phyloP scores from a whole-genome alignment of 2,113 vertebrate genomes.

The Hyperopisus bebe region DNA sequence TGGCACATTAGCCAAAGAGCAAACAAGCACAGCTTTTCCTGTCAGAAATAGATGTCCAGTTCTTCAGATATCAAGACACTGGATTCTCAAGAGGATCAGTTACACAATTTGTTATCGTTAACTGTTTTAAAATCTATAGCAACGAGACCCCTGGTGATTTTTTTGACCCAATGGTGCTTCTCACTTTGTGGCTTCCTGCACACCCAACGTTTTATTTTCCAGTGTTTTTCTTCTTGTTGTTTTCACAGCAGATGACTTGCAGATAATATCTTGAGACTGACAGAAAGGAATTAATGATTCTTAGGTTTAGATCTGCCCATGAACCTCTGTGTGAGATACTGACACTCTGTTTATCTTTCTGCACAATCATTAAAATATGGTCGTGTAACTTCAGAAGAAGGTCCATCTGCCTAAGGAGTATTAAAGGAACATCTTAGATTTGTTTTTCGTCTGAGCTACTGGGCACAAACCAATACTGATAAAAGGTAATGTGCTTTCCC shows the following conservation, averaged over 20 bases:
- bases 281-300: neutral
- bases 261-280: neutral
- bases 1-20: constrained; percentile 18
- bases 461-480: neutral
- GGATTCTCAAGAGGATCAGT: constrained; percentile 15
- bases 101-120: constrained; percentile 25
- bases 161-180: constrained; percentile 14
- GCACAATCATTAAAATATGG: neutral
- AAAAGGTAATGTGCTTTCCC: neutral
- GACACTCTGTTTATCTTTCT: neutral
- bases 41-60: constrained; percentile 24
- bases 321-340: neutral
- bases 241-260: neutral
- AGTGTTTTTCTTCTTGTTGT: neutral
- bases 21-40: constrained; percentile 18
- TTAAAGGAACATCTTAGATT: neutral
- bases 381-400: neutral
- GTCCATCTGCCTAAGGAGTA: neutral
- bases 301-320: neutral
- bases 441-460: neutral
- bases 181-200: neutral
- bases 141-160: constrained; percentile 8
- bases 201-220: constrained; percentile 11
- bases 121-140: constrained; percentile 22
- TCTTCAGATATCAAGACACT: constrained; percentile 15